phyloP scores from a whole-genome alignment of 2,113 vertebrate genomes.

The Dryoscopus gambensis region DNA sequence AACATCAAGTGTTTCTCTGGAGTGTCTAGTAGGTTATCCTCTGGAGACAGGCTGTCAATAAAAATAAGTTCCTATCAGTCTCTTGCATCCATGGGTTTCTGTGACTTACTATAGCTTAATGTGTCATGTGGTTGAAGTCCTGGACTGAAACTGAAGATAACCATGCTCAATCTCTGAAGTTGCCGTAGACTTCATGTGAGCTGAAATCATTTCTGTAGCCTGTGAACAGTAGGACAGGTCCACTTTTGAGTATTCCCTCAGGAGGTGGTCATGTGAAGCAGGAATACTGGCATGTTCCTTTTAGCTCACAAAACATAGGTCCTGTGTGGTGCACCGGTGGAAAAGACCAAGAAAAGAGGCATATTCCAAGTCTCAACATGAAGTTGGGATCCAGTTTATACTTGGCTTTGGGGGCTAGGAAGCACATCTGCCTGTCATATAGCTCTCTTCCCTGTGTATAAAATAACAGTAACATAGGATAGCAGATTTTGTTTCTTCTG shows the following conservation, averaged over 20 bases:
- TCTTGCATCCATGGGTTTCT: not conserved
- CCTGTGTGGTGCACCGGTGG: not conserved
- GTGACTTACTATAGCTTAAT: too few relatives aligned
- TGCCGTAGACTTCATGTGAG: not conserved
- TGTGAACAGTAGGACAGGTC: not conserved
- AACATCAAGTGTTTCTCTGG: not conserved
- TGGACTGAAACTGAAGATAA: not conserved
- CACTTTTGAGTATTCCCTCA: not conserved
- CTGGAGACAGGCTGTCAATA: not conserved
- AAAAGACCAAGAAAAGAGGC: not conserved
- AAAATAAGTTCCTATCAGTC: not conserved
- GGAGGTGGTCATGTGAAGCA: not conserved
- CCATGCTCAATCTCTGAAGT: not conserved
- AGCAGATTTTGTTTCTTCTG: not conserved
- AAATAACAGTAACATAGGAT: not conserved
- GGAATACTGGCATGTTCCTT: not conserved
- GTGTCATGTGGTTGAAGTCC: not conserved
- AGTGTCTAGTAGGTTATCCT: not conserved
- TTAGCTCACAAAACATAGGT: not conserved
- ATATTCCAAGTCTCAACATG: not conserved
- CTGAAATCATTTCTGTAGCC: not conserved
- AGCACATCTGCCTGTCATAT: not conserved
- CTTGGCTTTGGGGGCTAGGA: not conserved
- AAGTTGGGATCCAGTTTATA: not conserved
- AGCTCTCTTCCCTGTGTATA: not conserved